Evolutionary conservation across 2,888 invertebrate genomes (phyloP).

Genomic region (Lissocephala sabroskyi): DNA sequence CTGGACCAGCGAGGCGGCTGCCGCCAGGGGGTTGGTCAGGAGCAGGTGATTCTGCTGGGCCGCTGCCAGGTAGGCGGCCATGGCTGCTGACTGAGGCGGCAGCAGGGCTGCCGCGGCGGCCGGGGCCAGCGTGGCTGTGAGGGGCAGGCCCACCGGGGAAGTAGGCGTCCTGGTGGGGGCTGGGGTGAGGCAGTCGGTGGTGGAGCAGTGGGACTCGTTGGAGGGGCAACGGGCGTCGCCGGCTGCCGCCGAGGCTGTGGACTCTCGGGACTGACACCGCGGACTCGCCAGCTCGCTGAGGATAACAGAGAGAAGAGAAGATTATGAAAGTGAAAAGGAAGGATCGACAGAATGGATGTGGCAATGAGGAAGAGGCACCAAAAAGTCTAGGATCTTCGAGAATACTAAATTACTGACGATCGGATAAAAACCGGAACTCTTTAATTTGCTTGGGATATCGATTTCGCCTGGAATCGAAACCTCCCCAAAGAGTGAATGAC

Average conservation of each 20-base stretch:
- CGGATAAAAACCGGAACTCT: no score
- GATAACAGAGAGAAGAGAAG: neutral
- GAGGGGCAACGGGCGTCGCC: slow-evolving; percentile 83
- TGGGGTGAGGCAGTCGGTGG: slow-evolving; percentile 74
- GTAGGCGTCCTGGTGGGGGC: slow-evolving; percentile 74
- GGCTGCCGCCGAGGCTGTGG: slow-evolving; percentile 75
- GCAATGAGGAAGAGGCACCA: no score
- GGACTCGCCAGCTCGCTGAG: slow-evolving; percentile 84
- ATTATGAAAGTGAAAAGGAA: no score
- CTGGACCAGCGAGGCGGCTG: slow-evolving; percentile 78
- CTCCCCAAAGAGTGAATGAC: no score
- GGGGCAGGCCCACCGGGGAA: slow-evolving; percentile 79
- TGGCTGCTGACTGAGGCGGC: slow-evolving; percentile 86
- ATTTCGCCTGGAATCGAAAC: no score
- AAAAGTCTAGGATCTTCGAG: no score
- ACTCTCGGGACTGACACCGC: slow-evolving; percentile 87
- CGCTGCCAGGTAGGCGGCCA: slow-evolving; percentile 85
- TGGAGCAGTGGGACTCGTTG: slow-evolving; percentile 83
- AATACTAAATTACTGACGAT: no score
- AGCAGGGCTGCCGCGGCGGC: slow-evolving; percentile 78
- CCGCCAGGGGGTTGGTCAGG: slow-evolving; percentile 82
- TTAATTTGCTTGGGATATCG: no score
- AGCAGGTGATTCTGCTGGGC: slow-evolving; percentile 83
- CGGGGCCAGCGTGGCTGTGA: slow-evolving; percentile 80
- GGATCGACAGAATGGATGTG: no score